phyloP scores from a whole-genome alignment of 2,113 vertebrate species.

The Sorex fumeus region DNA sequence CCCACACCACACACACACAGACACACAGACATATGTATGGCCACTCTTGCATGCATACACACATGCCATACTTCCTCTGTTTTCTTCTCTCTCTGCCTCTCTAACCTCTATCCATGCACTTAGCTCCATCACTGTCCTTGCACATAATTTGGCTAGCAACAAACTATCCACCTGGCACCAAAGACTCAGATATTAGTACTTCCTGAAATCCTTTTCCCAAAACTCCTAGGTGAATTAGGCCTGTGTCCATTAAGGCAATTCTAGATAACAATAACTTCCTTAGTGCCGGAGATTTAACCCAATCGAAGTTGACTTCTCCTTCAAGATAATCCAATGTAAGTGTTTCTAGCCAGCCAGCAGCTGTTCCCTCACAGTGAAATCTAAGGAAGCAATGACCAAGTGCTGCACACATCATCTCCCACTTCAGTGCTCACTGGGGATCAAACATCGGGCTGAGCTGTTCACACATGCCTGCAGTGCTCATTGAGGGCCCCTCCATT shows the following conservation, averaged over 20 bases:
- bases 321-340: not conserved
- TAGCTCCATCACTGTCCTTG: not conserved
- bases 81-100: not conserved
- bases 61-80: not conserved
- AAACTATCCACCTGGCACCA: not conserved
- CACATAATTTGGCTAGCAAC: not conserved
- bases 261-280: constrained; percentile 6
- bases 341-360: not conserved
- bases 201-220: constrained; percentile 40
- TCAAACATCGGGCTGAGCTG: too few species aligned
- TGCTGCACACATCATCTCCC: too few species aligned
- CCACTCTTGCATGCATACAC: not conserved
- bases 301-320: not conserved
- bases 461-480: too few species aligned
- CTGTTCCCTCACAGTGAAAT: not conserved
- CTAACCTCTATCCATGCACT: not conserved
- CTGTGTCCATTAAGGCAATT: not conserved
- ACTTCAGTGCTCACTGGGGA: too few species aligned
- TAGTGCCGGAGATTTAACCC: not conserved
- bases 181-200: not conserved
- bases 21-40: too few species aligned
- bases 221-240: not conserved
- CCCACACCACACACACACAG: not conserved
- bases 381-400: not conserved
- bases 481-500: too few species aligned